These are phyloP conservation scores for Lydus trimaculatus DNA, from an alignment of 2,888 invertebrate genomes.

Conservation along the genomic window DNA sequence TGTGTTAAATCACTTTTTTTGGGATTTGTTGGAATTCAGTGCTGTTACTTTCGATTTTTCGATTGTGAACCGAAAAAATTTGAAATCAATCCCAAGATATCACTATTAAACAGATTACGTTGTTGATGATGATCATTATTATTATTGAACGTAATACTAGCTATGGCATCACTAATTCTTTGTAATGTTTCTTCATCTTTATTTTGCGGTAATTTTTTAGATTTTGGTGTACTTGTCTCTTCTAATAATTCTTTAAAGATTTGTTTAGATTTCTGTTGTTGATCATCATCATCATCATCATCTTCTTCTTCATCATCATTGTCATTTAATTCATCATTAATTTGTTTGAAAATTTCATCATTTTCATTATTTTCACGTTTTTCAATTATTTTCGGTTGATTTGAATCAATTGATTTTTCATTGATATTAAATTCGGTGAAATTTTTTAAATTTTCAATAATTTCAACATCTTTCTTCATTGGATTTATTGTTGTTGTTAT, in stretches of 20 bases:
- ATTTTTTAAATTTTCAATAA: slow-evolving; percentile 12
- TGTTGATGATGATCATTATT: slow-evolving; percentile 34
- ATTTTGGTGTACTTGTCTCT: slow-evolving; percentile 43
- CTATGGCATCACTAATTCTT: slow-evolving; percentile 52
- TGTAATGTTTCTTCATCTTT: slow-evolving; percentile 49
- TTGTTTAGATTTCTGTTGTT: slow-evolving; percentile 48
- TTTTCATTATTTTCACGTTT: slow-evolving; percentile 40
- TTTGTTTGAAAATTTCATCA: slow-evolving; percentile 49
- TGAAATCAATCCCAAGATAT: slow-evolving; percentile 53
- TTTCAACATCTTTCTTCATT: slow-evolving; percentile 32
- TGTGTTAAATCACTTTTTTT: slow-evolving; percentile 14
- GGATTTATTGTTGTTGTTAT: slow-evolving; percentile 25
- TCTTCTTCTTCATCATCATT: neutral
- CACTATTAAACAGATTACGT: slow-evolving; percentile 47
- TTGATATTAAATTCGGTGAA: neutral
- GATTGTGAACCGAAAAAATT: slow-evolving; percentile 55
- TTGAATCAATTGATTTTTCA: neutral
- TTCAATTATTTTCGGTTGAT: slow-evolving; percentile 30
- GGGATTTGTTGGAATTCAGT: neutral
- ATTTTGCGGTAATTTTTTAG: slow-evolving; percentile 23
- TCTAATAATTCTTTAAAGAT: slow-evolving; percentile 55
- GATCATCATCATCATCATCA: slow-evolving; percentile 36
- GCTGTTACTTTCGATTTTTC: slow-evolving; percentile 27
- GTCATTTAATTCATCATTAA: slow-evolving; percentile 48
- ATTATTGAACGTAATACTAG: slow-evolving; percentile 52